phyloP scores from a whole-genome alignment of 1,140 invertebrate species.

The Drosophila kurseongensis region DNA sequence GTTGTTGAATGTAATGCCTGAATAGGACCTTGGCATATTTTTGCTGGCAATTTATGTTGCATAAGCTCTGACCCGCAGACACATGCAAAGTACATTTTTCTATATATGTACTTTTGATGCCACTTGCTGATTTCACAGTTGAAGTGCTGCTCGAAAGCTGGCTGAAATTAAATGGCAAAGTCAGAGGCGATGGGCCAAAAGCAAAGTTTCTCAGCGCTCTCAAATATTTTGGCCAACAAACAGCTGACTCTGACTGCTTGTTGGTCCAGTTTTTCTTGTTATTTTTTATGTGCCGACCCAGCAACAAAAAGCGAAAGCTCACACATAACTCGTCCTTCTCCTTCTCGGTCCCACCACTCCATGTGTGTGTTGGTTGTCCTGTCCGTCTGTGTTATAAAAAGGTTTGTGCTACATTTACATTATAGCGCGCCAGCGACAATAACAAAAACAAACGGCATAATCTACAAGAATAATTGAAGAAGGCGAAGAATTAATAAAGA shows the following conservation, averaged over 20 bases:
- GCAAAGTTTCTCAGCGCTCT: constrained; percentile 38
- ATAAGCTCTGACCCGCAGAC: constrained; percentile 47
- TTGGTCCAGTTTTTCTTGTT: constrained; percentile 74
- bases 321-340: constrained; percentile 68
- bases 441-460: constrained; percentile 80
- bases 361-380: constrained; percentile 36
- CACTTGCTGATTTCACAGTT: constrained; percentile 75
- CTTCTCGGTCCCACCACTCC: background rate
- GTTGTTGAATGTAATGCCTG: constrained; percentile 19
- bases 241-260: constrained; percentile 56
- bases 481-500: constrained; percentile 2
- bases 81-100: constrained; percentile 38
- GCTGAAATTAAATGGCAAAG: constrained; percentile 72
- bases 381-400: constrained; percentile 72
- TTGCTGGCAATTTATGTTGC: constrained; percentile 36
- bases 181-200: constrained; percentile 43
- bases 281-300: constrained; percentile 54
- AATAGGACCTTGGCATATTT: constrained; percentile 43
- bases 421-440: constrained; percentile 71
- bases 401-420: constrained; percentile 83
- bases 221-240: constrained; percentile 64
- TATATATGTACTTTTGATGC: constrained; percentile 55
- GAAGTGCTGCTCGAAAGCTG: constrained; percentile 72
- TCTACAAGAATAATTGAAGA: constrained; percentile 59
- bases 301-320: constrained; percentile 77